Percentiles rank a stretch among this genome's conserved stretches.
Evolutionary conservation across 2,888 invertebrate species (phyloP).

Genomic region (Leptopilina syphax): DNA sequence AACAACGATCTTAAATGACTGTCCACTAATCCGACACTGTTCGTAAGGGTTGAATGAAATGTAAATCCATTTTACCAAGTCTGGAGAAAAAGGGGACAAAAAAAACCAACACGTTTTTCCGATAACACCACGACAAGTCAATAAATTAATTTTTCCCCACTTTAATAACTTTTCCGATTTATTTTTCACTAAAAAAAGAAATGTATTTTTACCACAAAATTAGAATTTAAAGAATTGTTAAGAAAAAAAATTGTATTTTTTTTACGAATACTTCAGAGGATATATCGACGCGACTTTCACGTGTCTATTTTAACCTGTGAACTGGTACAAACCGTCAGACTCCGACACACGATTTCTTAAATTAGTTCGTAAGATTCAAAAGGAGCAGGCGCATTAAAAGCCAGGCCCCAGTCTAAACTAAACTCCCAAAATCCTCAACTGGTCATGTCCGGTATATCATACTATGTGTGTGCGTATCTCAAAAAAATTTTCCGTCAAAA

Average conservation of each 20-base stretch:
- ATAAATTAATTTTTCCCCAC: neutral
- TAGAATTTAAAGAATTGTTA: neutral
- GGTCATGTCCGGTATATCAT: constrained; percentile 32
- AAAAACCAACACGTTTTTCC: neutral
- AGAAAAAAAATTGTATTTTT: neutral
- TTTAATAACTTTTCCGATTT: neutral
- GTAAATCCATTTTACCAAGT: constrained; percentile 3
- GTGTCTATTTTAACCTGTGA: constrained; percentile 74
- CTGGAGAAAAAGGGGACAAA: too few relatives aligned
- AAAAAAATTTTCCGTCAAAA: neutral
- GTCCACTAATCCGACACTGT: constrained; percentile 39
- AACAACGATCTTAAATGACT: constrained; percentile 56
- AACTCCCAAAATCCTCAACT: constrained; percentile 29
- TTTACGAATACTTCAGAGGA: constrained; percentile 5
- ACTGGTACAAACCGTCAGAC: constrained; percentile 72
- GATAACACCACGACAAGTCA: neutral
- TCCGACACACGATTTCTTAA: constrained; percentile 73
- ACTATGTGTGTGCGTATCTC: constrained; percentile 18
- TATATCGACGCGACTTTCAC: constrained; percentile 68
- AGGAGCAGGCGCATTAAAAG: constrained; percentile 68
- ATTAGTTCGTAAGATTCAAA: constrained; percentile 67
- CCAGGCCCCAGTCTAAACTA: constrained; percentile 38
- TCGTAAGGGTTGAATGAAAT: constrained; percentile 26
- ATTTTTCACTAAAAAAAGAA: neutral
- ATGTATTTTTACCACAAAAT: neutral